phyloP scores from a whole-genome alignment of 2,888 invertebrate species.

The Apotomis capreana region DNA sequence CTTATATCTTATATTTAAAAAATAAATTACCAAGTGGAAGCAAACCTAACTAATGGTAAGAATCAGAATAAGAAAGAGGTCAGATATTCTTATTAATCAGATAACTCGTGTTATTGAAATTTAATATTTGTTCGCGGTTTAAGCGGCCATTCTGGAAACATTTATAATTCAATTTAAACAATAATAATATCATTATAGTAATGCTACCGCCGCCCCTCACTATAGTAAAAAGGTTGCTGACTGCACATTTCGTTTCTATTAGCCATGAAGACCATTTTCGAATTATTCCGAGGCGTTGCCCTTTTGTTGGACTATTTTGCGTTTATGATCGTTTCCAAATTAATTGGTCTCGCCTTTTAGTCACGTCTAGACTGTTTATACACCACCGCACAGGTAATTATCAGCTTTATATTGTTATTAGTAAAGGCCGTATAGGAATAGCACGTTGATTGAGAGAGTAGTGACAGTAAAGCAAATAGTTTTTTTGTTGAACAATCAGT shows the following conservation, averaged over 20 bases:
- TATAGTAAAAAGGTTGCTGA: slow-evolving; percentile 18
- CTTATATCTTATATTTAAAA: no score
- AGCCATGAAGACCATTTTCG: slow-evolving; percentile 24
- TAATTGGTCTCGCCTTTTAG: slow-evolving; percentile 31
- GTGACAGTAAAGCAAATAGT: slow-evolving; percentile 3
- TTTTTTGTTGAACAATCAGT: neutral
- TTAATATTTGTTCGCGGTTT: no score
- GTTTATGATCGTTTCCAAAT: slow-evolving; percentile 36
- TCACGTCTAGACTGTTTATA: slow-evolving; percentile 23
- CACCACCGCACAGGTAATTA: neutral
- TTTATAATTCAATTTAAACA: no score
- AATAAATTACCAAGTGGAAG: no score
- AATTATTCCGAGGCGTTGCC: slow-evolving; percentile 7
- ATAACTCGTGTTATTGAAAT: no score
- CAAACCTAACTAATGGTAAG: no score
- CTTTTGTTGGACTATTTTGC: slow-evolving; percentile 23
- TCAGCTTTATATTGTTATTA: neutral
- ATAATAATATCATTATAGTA: neutral
- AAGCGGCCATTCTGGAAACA: no score
- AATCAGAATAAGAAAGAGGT: no score
- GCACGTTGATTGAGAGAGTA: neutral
- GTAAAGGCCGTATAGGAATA: neutral
- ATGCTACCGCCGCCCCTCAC: slow-evolving; percentile 8
- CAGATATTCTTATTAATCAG: no score
- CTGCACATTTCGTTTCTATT: slow-evolving; percentile 21